These are phyloP conservation scores for Philaethria dido DNA, from an alignment of 2,888 invertebrate species.

Conservation along the genomic window DNA sequence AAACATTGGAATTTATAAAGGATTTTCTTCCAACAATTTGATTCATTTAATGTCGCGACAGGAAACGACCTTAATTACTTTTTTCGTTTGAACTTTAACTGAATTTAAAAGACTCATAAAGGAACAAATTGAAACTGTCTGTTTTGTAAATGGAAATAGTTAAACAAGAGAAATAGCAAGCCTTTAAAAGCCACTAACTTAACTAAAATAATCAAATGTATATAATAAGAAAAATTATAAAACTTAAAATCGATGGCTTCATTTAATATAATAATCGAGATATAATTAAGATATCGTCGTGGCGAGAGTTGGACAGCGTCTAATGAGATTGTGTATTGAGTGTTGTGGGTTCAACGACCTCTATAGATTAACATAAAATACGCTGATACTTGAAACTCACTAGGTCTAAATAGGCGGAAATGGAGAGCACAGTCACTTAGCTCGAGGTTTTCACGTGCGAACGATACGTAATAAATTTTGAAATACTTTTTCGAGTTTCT, in stretches of 20 bases:
- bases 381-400: too few species aligned
- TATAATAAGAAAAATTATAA: neutral
- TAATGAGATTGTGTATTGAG: too few species aligned
- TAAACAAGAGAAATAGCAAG: constrained; percentile 38
- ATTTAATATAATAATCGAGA: neutral
- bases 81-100: constrained; percentile 64
- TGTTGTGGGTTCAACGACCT: too few species aligned
- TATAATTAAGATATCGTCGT: too few species aligned
- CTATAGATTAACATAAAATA: too few species aligned
- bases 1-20: constrained; percentile 48
- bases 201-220: neutral
- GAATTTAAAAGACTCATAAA: constrained; percentile 53
- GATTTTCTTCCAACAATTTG: constrained; percentile 57
- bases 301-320: too few species aligned
- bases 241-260: neutral
- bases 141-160: constrained; percentile 52
- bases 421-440: neutral
- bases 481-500: too few species aligned
- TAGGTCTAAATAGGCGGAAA: neutral
- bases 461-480: too few species aligned
- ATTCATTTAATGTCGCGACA: constrained; percentile 60
- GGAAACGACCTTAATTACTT: constrained; percentile 68
- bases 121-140: constrained; percentile 48
- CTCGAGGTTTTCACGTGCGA: too few species aligned
- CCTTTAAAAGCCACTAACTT: constrained; percentile 12